Evolutionary conservation across 2,888 invertebrate species (phyloP).

Genomic region (Tetheella fluctuosa): DNA sequence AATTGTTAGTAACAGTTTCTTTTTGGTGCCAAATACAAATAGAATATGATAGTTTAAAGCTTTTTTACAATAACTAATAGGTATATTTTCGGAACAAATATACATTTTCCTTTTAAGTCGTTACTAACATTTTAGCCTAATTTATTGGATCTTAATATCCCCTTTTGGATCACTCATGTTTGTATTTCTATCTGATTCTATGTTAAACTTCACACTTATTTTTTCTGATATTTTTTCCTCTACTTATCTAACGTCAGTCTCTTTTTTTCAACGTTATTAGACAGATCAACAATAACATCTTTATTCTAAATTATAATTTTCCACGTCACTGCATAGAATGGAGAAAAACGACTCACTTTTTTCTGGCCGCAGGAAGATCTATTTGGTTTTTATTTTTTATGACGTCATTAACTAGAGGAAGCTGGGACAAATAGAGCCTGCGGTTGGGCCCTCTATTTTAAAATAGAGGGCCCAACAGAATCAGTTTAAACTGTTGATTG

Average conservation of each 20-base stretch:
- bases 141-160: constrained; percentile 18
- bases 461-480: no score
- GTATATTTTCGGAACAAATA: no score
- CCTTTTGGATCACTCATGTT: no score
- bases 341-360: constrained; percentile 61
- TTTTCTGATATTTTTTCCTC: no score
- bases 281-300: background rate
- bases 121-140: background rate
- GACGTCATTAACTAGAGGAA: constrained; percentile 79
- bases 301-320: constrained; percentile 62
- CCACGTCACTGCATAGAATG: constrained; percentile 61
- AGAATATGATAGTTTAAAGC: no score
- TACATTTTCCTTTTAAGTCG: no score
- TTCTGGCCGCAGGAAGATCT: constrained; percentile 58
- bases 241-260: no score
- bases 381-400: constrained; percentile 67
- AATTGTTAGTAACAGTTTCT: no score
- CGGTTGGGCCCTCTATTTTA: constrained; percentile 61
- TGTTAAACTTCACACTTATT: no score
- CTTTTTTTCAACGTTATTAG: background rate
- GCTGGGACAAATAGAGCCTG: constrained; percentile 68
- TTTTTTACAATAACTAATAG: no score
- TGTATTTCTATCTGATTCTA: no score
- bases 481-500: constrained; percentile 73
- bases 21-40: no score